Evolutionary conservation across 2,113 vertebrate genomes (phyloP).

Genomic region (Nothoprocta perdicaria): DNA sequence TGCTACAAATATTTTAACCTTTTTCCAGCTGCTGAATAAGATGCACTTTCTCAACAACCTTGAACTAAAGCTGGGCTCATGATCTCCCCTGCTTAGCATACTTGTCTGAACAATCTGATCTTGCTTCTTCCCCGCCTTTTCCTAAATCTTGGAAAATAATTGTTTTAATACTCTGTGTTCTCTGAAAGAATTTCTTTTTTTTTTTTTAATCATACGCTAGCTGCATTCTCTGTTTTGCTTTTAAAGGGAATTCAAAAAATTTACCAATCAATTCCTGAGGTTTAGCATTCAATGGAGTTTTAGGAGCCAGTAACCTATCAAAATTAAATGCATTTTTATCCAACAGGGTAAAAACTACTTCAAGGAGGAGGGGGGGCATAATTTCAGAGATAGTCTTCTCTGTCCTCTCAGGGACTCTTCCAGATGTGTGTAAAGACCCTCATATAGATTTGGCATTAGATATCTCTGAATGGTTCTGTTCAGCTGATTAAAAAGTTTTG

Average conservation of each 20-base stretch:
- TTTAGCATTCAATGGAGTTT: background rate
- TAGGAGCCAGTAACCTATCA: background rate
- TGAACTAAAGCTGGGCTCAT: background rate
- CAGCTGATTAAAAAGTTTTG: background rate
- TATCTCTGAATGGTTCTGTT: background rate
- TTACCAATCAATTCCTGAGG: background rate
- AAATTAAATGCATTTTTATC: background rate
- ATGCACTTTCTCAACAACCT: background rate
- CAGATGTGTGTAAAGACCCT: background rate
- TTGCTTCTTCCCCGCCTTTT: background rate
- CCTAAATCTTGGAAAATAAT: background rate
- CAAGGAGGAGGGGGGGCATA: fast-evolving
- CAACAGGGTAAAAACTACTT: background rate
- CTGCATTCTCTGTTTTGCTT: background rate
- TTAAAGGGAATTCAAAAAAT: background rate
- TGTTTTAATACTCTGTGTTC: slow-evolving; percentile 7
- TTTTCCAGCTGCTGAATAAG: background rate
- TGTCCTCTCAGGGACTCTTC: background rate
- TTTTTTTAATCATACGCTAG: background rate
- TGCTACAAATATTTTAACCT: background rate
- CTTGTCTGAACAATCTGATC: background rate
- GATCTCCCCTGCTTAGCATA: background rate
- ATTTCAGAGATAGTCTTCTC: background rate
- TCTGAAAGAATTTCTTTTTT: slow-evolving; percentile 10
- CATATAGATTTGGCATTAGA: background rate